A percentile compares a stretch with the other conserved stretches of the same genome.
phyloP scores from a whole-genome alignment of 1,140 invertebrate species.

The Heterodera carotae region DNA sequence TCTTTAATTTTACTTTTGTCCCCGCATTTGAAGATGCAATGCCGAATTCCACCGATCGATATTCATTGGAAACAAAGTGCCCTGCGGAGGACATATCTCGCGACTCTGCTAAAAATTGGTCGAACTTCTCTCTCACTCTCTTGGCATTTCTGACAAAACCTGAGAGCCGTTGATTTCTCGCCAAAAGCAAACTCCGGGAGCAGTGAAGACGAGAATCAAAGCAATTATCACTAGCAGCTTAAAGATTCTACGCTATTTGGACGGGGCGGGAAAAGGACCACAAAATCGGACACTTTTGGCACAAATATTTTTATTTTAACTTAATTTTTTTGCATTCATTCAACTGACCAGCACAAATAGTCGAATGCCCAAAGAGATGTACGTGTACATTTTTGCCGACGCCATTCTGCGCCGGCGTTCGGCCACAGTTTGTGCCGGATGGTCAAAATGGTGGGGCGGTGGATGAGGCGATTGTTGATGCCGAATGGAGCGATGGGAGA shows the following conservation, averaged over 20 bases:
- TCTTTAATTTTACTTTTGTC: conserved; percentile 53
- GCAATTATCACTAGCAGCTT: not conserved
- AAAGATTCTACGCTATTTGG: conserved; percentile 9
- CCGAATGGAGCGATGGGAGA: conserved; percentile 1
- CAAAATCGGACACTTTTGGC: not conserved
- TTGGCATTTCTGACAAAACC: not conserved
- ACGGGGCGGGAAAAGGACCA: not conserved
- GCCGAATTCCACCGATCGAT: conserved; percentile 65
- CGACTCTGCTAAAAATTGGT: conserved; percentile 47
- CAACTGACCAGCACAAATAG: conserved; percentile 58
- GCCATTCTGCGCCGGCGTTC: conserved; percentile 29
- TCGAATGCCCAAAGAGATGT: conserved; percentile 58
- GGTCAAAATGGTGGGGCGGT: not conserved
- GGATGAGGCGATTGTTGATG: conserved; percentile 9
- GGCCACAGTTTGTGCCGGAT: conserved; percentile 15
- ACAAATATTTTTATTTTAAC: not conserved
- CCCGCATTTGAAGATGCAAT: conserved; percentile 62
- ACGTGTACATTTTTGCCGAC: conserved; percentile 40
- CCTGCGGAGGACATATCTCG: conserved; percentile 61
- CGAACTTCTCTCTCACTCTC: not conserved
- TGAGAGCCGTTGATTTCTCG: conserved; percentile 63
- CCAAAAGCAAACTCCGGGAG: conserved; percentile 65
- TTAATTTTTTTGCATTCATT: not conserved
- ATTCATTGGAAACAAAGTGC: conserved; percentile 65
- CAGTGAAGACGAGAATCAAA: conserved; percentile 63